Conservation (phyloP, 2,113 vertebrate genomes). For the Cyanocitta stelleri region DNA sequence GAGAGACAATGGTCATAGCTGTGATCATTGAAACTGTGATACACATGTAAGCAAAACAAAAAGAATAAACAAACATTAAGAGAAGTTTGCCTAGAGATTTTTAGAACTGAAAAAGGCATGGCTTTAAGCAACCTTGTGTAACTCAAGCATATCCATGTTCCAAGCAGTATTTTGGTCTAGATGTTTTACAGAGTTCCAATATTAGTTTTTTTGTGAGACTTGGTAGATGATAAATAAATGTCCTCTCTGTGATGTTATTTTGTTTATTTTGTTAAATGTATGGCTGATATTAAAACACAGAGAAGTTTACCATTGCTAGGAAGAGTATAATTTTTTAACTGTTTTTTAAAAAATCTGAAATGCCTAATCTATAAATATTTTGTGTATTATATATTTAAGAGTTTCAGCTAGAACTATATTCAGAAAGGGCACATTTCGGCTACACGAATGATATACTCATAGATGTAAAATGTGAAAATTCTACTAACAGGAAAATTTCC, state of each 20-base stretch:
- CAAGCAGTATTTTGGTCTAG: neutral
- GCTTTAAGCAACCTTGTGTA: neutral
- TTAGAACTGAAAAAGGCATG: neutral
- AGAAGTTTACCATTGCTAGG: neutral
- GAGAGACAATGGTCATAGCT: neutral
- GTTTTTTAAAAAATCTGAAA: neutral
- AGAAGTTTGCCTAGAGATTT: neutral
- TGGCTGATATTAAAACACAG: fast-evolving
- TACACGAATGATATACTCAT: neutral
- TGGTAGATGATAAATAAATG: neutral
- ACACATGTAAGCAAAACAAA: neutral
- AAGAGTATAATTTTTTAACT: neutral
- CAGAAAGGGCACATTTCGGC: neutral
- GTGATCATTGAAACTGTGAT: neutral
- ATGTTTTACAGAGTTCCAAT: neutral
- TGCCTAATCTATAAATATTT: neutral
- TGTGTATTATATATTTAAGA: neutral
- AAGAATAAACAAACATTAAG: neutral
- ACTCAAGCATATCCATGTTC: neutral
- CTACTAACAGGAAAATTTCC: neutral
- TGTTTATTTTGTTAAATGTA: neutral
- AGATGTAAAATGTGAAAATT: neutral
- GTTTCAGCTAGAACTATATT: neutral
- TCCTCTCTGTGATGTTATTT: neutral
- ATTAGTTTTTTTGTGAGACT: neutral